These are phyloP conservation scores for Haliclona indistincta DNA, from an alignment of 37 sponge, comb jelly and placozoan species.

Conservation along the genomic window DNA sequence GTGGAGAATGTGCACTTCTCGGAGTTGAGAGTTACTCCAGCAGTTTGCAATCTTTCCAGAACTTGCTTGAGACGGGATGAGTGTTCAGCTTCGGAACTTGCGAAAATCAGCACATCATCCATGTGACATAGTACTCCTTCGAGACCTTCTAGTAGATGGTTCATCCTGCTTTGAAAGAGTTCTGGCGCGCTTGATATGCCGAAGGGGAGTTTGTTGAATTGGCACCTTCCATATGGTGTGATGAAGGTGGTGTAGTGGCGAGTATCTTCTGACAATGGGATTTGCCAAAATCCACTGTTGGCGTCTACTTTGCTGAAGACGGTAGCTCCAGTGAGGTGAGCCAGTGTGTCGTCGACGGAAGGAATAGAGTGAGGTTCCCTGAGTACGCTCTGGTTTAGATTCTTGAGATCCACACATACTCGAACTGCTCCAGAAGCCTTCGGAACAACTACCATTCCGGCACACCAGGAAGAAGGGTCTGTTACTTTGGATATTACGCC, in stretches of 20 bases:
- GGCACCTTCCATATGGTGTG: constrained; percentile 33
- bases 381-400: too few species aligned
- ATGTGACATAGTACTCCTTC: constrained; percentile 41
- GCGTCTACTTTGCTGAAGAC: constrained; percentile 23
- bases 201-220: constrained; percentile 46
- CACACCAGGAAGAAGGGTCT: too few species aligned
- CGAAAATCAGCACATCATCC: constrained; percentile 32
- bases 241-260: constrained; percentile 45
- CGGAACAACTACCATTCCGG: too few species aligned
- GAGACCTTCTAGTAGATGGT: constrained; percentile 10
- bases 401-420: too few species aligned
- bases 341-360: too few species aligned
- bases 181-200: constrained; percentile 40
- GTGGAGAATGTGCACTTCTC: constrained; percentile 39
- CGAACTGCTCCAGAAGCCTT: too few species aligned
- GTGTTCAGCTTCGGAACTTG: constrained; percentile 15
- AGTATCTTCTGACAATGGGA: constrained; percentile 19
- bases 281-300: constrained; percentile 52
- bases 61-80: constrained; percentile 5
- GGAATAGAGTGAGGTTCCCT: too few species aligned
- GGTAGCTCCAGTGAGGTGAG: too few species aligned
- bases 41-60: constrained; percentile 18
- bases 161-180: constrained; percentile 27
- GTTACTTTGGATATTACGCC: too few species aligned
- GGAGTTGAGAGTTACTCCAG: constrained; percentile 31